Evolutionary conservation across 2,888 invertebrate genomes (phyloP).

Genomic region (Nomada goodeniana): DNA sequence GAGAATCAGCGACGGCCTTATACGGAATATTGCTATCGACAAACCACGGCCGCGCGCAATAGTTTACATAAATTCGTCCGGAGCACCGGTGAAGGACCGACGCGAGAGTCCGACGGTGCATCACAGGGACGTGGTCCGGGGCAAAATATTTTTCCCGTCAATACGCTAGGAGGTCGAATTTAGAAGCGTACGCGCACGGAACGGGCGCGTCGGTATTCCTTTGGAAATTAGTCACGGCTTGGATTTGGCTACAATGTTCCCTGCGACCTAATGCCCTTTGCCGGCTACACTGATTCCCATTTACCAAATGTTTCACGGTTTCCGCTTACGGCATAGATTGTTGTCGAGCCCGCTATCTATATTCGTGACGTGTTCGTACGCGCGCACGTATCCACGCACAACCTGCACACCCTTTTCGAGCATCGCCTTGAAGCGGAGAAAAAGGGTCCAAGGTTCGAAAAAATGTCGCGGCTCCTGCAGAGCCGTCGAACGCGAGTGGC

Average conservation of each 20-base stretch:
- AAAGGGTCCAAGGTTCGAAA: background rate
- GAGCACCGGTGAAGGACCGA: no score
- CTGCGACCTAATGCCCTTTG: background rate
- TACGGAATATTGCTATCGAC: background rate
- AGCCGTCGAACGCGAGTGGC: background rate
- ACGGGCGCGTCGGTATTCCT: background rate
- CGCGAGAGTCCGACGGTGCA: background rate
- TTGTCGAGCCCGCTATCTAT: no score
- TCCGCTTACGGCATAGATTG: no score
- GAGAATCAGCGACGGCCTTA: no score
- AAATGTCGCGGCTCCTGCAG: background rate
- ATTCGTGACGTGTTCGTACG: no score
- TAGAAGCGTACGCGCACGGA: background rate
- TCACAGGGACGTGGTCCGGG: background rate
- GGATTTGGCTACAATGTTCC: no score
- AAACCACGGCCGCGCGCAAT: background rate
- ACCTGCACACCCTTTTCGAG: background rate
- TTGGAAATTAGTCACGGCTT: background rate
- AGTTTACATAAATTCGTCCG: background rate
- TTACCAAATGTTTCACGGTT: background rate
- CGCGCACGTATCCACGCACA: background rate
- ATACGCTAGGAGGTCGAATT: background rate
- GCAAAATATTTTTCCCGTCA: constrained; percentile 2
- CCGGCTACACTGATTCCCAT: no score
- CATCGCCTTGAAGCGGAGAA: background rate